These are phyloP conservation scores for Netta rufina DNA, from an alignment of 2,797 vertebrate species.

Conservation along the genomic window DNA sequence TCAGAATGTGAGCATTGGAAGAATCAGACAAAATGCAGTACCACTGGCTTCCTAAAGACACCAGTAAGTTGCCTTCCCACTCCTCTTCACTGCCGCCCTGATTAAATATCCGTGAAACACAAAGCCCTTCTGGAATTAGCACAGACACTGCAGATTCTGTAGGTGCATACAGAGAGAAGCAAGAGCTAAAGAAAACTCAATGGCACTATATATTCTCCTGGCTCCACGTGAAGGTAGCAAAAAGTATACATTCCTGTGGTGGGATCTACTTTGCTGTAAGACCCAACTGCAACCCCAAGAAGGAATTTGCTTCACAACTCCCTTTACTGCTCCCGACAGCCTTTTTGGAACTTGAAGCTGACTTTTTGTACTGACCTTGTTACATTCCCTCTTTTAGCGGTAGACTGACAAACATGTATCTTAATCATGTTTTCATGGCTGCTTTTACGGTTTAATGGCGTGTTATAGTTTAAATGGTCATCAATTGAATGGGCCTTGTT, in stretches of 20 bases:
- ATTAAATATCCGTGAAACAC: neutral
- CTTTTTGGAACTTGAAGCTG: neutral
- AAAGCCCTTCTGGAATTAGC: neutral
- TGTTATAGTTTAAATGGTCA: constrained; percentile 66
- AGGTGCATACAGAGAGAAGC: neutral
- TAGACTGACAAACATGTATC: neutral
- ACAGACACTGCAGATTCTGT: neutral
- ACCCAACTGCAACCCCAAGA: neutral
- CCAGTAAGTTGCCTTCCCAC: neutral
- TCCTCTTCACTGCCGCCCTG: neutral
- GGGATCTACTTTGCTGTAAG: neutral
- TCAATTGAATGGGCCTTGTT: constrained; percentile 70
- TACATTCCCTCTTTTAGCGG: neutral
- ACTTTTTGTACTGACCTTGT: neutral
- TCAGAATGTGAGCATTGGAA: neutral
- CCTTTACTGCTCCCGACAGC: neutral
- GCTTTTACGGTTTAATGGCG: constrained; percentile 34
- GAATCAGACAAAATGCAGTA: neutral
- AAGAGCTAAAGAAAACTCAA: neutral
- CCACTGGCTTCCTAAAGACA: neutral
- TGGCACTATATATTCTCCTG: neutral
- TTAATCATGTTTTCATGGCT: constrained; percentile 50
- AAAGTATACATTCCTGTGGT: neutral
- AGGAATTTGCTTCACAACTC: neutral
- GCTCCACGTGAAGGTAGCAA: neutral